Percentiles rank a stretch among this genome's conserved stretches.
Evolutionary conservation across 2,797 vertebrate species (phyloP).

Genomic region (Neomorphus geoffroyi): DNA sequence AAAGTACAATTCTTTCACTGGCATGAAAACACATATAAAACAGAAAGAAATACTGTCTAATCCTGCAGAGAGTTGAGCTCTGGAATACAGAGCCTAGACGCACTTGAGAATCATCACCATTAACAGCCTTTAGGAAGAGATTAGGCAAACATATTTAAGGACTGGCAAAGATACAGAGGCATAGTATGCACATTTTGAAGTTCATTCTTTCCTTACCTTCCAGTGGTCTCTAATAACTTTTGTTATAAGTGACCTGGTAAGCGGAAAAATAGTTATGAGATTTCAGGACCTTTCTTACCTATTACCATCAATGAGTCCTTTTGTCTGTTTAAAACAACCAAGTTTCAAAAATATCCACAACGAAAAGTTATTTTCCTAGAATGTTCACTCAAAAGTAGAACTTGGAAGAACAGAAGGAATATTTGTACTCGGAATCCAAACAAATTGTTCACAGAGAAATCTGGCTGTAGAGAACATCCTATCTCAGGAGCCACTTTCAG

Average conservation of each 20-base stretch:
- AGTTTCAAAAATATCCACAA: background rate
- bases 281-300: background rate
- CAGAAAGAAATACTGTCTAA: background rate
- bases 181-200: background rate
- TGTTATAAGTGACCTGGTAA: background rate
- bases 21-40: background rate
- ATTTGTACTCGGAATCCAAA: background rate
- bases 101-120: background rate
- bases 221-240: background rate
- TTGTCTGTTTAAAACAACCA: background rate
- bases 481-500: background rate
- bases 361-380: background rate
- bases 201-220: background rate
- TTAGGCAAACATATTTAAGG: background rate
- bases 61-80: background rate
- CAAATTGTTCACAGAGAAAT: background rate
- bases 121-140: background rate
- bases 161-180: background rate
- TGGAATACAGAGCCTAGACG: background rate
- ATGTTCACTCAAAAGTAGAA: background rate
- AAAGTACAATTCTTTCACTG: background rate
- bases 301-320: background rate
- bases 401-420: background rate
- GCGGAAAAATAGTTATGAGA: background rate
- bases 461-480: background rate